Evolutionary conservation across 2,888 invertebrate species (phyloP), one percentile per base, ranked within the genome.

Genomic region (Ochropacha duplaris): DNA sequence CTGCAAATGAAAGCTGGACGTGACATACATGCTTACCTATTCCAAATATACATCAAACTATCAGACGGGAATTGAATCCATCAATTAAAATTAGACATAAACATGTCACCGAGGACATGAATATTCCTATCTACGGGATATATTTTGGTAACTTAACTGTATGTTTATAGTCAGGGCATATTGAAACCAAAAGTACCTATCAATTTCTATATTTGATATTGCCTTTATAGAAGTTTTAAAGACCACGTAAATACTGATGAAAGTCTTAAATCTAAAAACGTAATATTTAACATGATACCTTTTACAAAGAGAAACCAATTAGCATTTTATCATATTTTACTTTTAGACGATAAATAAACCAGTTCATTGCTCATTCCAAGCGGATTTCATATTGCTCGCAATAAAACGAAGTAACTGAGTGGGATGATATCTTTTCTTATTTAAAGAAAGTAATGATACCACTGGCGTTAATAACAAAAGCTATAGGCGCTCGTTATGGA

Each of bases 1-100:
- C 74, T 71, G 69, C 81, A 78, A 79, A 82, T 83, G 79, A 78
- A 81, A 81, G 68, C 68, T 65, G 74, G 61, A 79, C 75, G 79
- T 78, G 76, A 72, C 76, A 60, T 58, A 64, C 65, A 59, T 68
- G 60, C 59, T 55, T 65, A 66, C 69, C n/a, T n/a, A n/a, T n/a
- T 64, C 57, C 19, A 52, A 16, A 31, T 52, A 8, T 24, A 31
- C 19, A 22, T 52, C 12, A 5, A 19, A 34, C 31, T 52, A 52
- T 52, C 34, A 34, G 31, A 52, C 22, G 31, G 22, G 31, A 34
- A 52, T 52, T 52, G 52, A 34, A 34, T 52, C 11, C 31, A 34
- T 52, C 52, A 31, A 34, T 28, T 19, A 31, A 31, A 31, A 12
- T 11, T 14, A 11, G 11, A 19, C 26, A 50, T 28, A 50, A 26